Conservation (phyloP, 2,888 invertebrate genomes). For the Hetaerina titia region DNA sequence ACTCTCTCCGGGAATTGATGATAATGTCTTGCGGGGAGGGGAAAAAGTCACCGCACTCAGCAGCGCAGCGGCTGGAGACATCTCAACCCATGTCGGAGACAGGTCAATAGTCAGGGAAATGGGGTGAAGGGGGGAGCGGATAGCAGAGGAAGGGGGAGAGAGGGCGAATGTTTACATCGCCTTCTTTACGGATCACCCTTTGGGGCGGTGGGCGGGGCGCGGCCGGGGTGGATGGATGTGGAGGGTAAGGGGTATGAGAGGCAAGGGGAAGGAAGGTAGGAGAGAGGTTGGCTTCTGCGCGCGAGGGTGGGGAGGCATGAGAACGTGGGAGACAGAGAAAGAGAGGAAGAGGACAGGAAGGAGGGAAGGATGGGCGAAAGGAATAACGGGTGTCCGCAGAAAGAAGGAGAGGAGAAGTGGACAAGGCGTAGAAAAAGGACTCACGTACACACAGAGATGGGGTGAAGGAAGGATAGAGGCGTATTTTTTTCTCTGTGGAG, state of each 20-base stretch:
- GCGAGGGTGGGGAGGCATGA: background rate
- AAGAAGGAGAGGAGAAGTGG: background rate
- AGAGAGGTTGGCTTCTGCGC: background rate
- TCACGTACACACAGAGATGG: background rate
- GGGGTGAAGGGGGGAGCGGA: background rate
- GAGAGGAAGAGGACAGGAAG: background rate
- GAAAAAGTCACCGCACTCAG: conserved; percentile 35
- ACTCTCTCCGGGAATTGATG: background rate
- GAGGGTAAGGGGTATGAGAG: background rate
- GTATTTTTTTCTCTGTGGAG: too few relatives aligned
- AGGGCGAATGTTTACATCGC: conserved; percentile 48
- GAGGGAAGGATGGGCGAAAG: background rate
- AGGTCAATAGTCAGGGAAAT: conserved; percentile 46
- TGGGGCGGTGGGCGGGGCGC: background rate
- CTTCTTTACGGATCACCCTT: conserved; percentile 4
- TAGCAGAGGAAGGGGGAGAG: background rate
- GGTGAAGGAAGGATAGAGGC: background rate
- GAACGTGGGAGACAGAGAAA: background rate
- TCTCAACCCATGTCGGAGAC: conserved; percentile 47
- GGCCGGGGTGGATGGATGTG: background rate
- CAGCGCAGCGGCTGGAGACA: conserved; percentile 12
- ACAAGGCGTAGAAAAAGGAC: background rate
- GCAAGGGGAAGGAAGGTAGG: background rate
- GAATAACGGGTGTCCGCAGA: background rate
- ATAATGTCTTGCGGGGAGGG: conserved; percentile 30